phyloP scores from a whole-genome alignment of 2,797 vertebrate genomes.

The Fundulus diaphanus region DNA sequence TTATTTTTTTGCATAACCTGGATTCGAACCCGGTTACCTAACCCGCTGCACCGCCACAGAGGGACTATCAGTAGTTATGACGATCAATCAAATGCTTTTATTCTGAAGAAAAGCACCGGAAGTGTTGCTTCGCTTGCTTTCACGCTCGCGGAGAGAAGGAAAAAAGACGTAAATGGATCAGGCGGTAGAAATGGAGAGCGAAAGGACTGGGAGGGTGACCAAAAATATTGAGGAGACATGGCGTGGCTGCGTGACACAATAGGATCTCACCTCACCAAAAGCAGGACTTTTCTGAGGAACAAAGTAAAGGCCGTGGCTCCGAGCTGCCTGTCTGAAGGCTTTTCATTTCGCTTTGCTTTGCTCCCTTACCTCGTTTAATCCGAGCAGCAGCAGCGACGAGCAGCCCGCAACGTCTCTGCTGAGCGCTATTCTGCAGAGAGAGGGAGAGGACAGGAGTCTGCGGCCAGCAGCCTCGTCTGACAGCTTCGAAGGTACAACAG shows the following conservation, averaged over 20 bases:
- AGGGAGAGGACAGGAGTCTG: constrained; percentile 52
- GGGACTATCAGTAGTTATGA: too few relatives aligned
- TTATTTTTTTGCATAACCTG: too few relatives aligned
- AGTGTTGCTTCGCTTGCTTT: not conserved
- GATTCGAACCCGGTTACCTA: too few relatives aligned
- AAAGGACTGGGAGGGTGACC: constrained; percentile 54
- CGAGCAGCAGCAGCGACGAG: constrained; percentile 13
- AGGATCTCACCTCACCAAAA: constrained; percentile 27
- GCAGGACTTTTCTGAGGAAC: constrained; percentile 13
- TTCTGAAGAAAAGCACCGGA: constrained; percentile 56
- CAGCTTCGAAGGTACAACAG: constrained; percentile 59
- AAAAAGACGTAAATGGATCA: constrained; percentile 62
- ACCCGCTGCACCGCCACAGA: too few relatives aligned
- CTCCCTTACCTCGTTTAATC: constrained; percentile 44
- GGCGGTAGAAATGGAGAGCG: constrained; percentile 76
- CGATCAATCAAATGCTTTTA: too few relatives aligned
- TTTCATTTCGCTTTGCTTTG: constrained; percentile 35
- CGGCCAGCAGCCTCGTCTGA: constrained; percentile 56
- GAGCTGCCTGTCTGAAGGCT: constrained; percentile 39
- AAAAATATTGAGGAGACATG: constrained; percentile 61
- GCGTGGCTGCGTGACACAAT: constrained; percentile 60
- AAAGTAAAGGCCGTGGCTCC: constrained; percentile 30
- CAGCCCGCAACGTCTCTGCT: constrained; percentile 43
- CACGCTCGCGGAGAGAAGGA: constrained; percentile 45
- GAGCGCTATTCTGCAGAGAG: constrained; percentile 59